phyloP scores from a whole-genome alignment of 2,113 vertebrate genomes.

The Dasyurus viverrinus region DNA sequence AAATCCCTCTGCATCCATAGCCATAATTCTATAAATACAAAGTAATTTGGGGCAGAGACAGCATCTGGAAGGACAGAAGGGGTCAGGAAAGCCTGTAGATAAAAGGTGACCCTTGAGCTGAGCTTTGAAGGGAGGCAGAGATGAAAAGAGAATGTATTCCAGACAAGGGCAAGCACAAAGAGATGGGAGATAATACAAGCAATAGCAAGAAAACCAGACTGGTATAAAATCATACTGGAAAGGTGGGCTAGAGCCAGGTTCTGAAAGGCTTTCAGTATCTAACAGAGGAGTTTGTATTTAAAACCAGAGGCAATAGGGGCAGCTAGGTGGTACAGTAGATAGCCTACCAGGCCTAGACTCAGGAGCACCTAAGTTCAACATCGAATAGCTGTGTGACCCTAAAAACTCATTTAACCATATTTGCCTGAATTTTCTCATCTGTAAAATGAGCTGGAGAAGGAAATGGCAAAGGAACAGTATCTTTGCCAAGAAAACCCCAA shows the following conservation, averaged over 20 bases:
- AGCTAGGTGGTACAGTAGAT: background rate
- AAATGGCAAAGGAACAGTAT: background rate
- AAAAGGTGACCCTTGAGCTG: background rate
- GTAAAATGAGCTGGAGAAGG: background rate
- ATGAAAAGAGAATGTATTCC: background rate
- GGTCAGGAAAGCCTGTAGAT: background rate
- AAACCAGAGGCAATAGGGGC: background rate
- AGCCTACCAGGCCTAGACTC: background rate
- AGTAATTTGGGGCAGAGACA: background rate
- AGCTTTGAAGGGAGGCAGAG: conserved; percentile 1
- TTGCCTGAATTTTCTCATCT: background rate
- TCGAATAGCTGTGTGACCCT: background rate
- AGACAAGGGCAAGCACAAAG: background rate
- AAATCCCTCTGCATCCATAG: background rate
- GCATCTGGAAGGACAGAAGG: background rate
- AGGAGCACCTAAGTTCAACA: background rate
- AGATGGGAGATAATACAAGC: background rate
- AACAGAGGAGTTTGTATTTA: background rate
- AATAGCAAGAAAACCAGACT: background rate
- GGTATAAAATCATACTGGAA: background rate
- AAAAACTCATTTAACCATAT: background rate
- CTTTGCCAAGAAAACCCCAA: background rate
- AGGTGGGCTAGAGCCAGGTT: background rate
- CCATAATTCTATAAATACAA: background rate
- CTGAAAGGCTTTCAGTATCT: background rate